These are phyloP conservation scores for Hypsopygia costalis DNA, from an alignment of 2,888 invertebrate species.

Conservation along the genomic window DNA sequence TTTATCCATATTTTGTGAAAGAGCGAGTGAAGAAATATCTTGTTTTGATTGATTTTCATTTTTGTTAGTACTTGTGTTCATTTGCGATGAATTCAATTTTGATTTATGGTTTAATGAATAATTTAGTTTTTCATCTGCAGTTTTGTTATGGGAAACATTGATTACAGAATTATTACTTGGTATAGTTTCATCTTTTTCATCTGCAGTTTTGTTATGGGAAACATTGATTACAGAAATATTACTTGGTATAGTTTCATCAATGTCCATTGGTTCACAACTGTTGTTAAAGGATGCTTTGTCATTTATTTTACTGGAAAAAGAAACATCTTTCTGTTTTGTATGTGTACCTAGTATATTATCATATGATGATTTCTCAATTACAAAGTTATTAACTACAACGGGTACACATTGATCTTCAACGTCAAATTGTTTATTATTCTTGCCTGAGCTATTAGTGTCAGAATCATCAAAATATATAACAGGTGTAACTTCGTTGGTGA, in stretches of 20 bases:
- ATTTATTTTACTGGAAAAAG: constrained; percentile 7
- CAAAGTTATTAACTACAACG: constrained; percentile 34
- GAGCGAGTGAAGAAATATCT: constrained; percentile 31
- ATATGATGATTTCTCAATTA: constrained; percentile 14
- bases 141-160: constrained; percentile 23
- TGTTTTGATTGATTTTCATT: constrained; percentile 28
- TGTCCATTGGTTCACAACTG: constrained; percentile 68
- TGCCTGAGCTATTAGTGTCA: constrained; percentile 33
- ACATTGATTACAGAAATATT: constrained; percentile 37
- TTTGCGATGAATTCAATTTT: too few species aligned
- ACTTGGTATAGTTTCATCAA: constrained; percentile 64
- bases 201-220: constrained; percentile 15
- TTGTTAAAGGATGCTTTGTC: constrained; percentile 23
- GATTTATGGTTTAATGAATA: background rate
- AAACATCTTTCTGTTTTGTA: constrained; percentile 4
- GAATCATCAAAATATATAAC: constrained; percentile 54
- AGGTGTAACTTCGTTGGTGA: constrained; percentile 33
- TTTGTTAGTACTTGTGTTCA: constrained; percentile 20
- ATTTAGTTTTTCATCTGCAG: constrained; percentile 13
- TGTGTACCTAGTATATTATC: constrained; percentile 1
- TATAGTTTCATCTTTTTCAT: constrained; percentile 52
- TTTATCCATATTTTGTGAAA: constrained; percentile 32
- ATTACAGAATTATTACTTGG: constrained; percentile 43
- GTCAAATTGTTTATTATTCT: constrained; percentile 26
- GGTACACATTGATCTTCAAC: constrained; percentile 65